Evolutionary conservation across 2,113 vertebrate species (phyloP).

Genomic region (Epinephelus fuscoguttatus): DNA sequence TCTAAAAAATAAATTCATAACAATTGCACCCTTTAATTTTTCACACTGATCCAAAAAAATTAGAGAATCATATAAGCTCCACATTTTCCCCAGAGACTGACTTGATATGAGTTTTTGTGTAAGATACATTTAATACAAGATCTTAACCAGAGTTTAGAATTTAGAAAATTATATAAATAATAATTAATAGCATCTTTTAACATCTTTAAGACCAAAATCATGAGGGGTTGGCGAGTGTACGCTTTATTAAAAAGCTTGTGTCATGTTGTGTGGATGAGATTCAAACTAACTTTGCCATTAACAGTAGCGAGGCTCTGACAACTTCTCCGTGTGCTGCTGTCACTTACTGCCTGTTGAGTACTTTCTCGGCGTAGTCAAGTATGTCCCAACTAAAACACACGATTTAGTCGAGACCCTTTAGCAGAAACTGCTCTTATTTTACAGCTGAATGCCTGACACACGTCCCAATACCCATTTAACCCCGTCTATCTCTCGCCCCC

Average conservation of each 20-base stretch:
- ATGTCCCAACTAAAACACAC: not conserved
- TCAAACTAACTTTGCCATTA: constrained; percentile 4
- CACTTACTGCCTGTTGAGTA: not conserved
- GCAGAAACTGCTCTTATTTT: not conserved
- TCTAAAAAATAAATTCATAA: not conserved
- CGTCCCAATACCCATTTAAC: not conserved
- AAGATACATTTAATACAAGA: not conserved
- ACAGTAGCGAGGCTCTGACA: constrained; percentile 5
- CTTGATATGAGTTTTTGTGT: not conserved
- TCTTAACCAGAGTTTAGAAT: not conserved
- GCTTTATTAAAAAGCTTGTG: constrained; percentile 8
- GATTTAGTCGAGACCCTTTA: not conserved
- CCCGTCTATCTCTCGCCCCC: not conserved
- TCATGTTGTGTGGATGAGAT: not conserved
- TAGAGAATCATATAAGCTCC: not conserved
- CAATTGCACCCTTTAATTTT: not conserved
- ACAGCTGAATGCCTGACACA: constrained; percentile 1
- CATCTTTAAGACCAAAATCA: too few relatives aligned
- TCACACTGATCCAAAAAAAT: not conserved
- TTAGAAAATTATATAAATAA: not conserved
- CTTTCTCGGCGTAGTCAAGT: constrained; percentile 5
- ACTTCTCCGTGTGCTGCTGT: not conserved
- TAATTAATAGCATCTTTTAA: not conserved
- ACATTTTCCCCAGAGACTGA: not conserved
- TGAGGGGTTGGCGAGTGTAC: not conserved